Evolutionary conservation across 2,888 invertebrate species (phyloP).

Genomic region (Agriotes lineatus): DNA sequence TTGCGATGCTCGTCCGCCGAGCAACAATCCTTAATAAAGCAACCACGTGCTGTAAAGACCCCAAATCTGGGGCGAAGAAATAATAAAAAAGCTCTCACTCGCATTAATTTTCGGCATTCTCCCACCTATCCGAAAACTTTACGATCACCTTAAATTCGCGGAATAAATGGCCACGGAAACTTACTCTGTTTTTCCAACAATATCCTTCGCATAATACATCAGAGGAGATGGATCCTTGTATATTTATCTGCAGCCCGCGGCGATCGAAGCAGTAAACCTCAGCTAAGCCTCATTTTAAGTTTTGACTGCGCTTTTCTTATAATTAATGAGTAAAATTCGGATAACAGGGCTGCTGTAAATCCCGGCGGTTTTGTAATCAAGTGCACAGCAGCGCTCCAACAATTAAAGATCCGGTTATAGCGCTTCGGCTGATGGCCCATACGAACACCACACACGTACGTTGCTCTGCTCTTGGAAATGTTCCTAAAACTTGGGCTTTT

Average conservation of each 20-base stretch:
- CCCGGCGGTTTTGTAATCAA: constrained; percentile 31
- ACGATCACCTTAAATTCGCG: constrained; percentile 45
- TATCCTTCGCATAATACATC: constrained; percentile 41
- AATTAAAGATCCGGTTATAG: constrained; percentile 47
- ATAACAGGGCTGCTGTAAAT: constrained; percentile 38
- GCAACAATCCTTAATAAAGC: constrained; percentile 32
- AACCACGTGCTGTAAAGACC: constrained; percentile 26
- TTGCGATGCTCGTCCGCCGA: background rate
- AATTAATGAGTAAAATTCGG: constrained; percentile 52
- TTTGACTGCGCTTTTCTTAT: constrained; percentile 47
- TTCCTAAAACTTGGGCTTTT: constrained; percentile 55
- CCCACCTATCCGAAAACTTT: constrained; percentile 46
- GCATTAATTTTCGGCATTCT: constrained; percentile 44
- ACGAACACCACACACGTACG: constrained; percentile 52
- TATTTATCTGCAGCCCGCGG: constrained; percentile 48
- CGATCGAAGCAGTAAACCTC: constrained; percentile 45
- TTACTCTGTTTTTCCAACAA: constrained; percentile 34
- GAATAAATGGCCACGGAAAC: constrained; percentile 39
- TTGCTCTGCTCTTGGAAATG: constrained; percentile 48
- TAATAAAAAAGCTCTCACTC: constrained; percentile 35
- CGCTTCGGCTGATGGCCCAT: constrained; percentile 49
- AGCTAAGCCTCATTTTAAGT: constrained; percentile 39
- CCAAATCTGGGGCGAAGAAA: constrained; percentile 28
- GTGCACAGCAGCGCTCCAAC: constrained; percentile 17
- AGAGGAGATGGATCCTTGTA: constrained; percentile 45